These are phyloP conservation scores for Gobiocypris rarus DNA, from an alignment of 2,113 vertebrate genomes.

Conservation along the genomic window DNA sequence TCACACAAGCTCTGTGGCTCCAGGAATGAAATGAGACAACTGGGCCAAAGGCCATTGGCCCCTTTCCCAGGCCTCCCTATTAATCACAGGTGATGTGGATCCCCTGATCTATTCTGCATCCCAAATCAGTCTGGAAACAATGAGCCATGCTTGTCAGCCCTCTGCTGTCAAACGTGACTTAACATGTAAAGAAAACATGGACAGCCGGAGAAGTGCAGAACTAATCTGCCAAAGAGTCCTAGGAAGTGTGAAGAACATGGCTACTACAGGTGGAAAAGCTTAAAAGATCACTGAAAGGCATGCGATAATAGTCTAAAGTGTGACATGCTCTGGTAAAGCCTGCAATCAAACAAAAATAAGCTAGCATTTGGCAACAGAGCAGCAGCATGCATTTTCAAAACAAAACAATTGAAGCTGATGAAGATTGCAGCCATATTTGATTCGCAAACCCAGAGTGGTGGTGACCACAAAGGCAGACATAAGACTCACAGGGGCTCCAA, in stretches of 20 bases:
- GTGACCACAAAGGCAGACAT: neutral
- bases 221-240: conserved; percentile 60
- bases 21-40: conserved; percentile 23
- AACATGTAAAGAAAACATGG: conserved; percentile 39
- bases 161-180: conserved; percentile 31
- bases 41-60: conserved; percentile 48
- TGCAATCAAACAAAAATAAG: neutral
- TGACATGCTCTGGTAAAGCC: neutral
- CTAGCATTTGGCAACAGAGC: neutral
- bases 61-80: conserved; percentile 6
- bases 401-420: neutral
- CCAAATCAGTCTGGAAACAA: conserved; percentile 53
- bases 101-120: conserved; percentile 29
- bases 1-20: neutral
- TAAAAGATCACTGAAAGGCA: neutral
- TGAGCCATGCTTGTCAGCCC: conserved; percentile 51
- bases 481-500: conserved; percentile 79
- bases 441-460: neutral
- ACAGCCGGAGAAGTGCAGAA: conserved; percentile 50
- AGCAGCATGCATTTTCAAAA: neutral
- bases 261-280: neutral
- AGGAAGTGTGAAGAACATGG: conserved; percentile 48
- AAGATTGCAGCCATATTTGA: neutral
- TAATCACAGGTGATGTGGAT: conserved; percentile 47
- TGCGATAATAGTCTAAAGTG: neutral